Conservation (phyloP, 2,797 vertebrate genomes). For the Enteromius treurensis region DNA sequence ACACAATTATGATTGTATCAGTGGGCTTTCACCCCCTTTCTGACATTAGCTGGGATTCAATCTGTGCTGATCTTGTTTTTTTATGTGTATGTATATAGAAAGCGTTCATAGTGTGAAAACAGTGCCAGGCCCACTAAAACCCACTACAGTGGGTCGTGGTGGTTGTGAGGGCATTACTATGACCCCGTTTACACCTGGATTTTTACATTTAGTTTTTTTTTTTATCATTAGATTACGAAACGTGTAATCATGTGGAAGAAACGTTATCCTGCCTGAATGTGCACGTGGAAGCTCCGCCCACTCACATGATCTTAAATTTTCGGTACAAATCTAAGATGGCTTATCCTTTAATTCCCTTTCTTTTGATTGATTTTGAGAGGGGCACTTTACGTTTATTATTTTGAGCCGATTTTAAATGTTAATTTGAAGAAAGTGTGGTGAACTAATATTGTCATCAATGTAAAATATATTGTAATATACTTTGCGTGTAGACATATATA, state of each 20-base stretch:
- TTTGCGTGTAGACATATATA: neutral
- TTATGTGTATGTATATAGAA: neutral
- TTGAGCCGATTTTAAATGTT: neutral
- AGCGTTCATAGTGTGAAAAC: neutral
- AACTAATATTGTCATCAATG: neutral
- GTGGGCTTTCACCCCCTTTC: neutral
- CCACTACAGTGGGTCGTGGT: neutral
- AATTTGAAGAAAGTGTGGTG: neutral
- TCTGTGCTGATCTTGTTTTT: neutral
- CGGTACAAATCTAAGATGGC: neutral
- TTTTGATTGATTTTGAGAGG: neutral
- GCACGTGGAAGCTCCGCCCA: neutral
- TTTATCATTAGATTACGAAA: neutral
- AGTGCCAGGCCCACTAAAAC: neutral
- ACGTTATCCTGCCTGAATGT: neutral
- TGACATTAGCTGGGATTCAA: neutral
- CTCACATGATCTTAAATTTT: neutral
- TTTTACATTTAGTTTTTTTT: neutral
- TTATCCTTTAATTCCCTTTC: neutral
- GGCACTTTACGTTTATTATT: neutral
- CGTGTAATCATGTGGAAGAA: neutral
- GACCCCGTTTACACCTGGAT: neutral
- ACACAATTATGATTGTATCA: slow-evolving; percentile 17
- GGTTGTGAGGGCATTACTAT: neutral
- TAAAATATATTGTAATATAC: neutral